These are phyloP conservation scores for Caenorhabditis tropicalis DNA, from an alignment of 1,140 invertebrate genomes.

Conservation along the genomic window DNA sequence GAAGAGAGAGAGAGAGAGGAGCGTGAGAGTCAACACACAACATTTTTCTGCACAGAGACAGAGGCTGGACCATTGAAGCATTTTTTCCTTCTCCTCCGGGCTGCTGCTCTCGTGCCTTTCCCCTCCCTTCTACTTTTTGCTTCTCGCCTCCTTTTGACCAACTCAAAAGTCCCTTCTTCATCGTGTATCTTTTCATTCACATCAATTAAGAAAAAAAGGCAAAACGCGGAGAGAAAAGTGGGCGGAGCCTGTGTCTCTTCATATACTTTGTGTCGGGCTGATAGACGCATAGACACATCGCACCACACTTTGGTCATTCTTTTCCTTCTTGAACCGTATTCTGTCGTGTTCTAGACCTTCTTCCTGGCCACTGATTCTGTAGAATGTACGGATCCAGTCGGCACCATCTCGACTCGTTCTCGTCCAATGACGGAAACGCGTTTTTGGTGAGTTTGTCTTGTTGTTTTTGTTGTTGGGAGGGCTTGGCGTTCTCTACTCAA, in stretches of 20 bases:
- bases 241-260: not conserved
- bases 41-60: not conserved
- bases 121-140: not conserved
- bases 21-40: not conserved
- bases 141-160: not conserved
- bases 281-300: not conserved
- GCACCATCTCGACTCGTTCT: slow-evolving; percentile 24
- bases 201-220: not conserved
- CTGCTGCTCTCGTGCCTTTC: not conserved
- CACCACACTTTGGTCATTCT: not conserved
- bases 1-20: not conserved
- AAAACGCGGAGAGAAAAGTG: not conserved
- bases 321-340: not conserved
- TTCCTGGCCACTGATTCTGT: not conserved
- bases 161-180: not conserved
- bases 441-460: not conserved
- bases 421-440: not conserved
- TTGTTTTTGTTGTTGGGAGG: too few species aligned
- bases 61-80: not conserved
- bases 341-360: too few species aligned
- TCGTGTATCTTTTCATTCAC: not conserved
- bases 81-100: not conserved
- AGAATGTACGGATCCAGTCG: slow-evolving; percentile 30
- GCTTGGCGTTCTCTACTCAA: not conserved
- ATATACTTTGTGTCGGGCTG: too few species aligned